A percentile compares a stretch with the other conserved stretches of the same genome.
Conservation (phyloP, 1,140 invertebrate genomes). For the Heliothis virescens region DNA sequence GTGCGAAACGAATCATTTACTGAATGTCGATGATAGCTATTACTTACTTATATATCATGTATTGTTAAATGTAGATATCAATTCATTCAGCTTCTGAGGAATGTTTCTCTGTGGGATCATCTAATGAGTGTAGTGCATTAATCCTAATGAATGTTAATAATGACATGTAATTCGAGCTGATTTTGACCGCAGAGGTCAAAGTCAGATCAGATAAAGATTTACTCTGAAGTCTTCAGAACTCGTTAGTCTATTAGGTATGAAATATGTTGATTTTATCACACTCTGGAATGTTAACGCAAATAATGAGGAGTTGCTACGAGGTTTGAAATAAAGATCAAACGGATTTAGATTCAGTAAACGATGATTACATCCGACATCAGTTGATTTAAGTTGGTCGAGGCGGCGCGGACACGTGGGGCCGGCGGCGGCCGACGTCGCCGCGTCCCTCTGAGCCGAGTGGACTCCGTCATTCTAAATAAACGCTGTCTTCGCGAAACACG, state of each 20-base stretch:
- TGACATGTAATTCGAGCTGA: not conserved
- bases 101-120: constrained; percentile 1
- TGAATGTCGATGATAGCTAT: constrained; percentile 54
- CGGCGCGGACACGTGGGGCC: constrained; percentile 45
- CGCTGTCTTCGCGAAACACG: constrained; percentile 65
- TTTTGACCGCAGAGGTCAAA: not conserved
- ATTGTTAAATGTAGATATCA: not conserved
- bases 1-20: constrained; percentile 66
- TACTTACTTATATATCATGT: constrained; percentile 40
- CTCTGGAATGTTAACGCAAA: constrained; percentile 34
- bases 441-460: constrained; percentile 41
- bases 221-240: not conserved
- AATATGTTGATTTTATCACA: constrained; percentile 8
- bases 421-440: constrained; percentile 3
- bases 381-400: constrained; percentile 62
- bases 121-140: not conserved
- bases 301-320: constrained; percentile 33
- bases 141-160: not conserved
- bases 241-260: not conserved
- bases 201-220: not conserved
- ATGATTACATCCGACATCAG: constrained; percentile 71
- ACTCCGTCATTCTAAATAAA: constrained; percentile 65
- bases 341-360: constrained; percentile 61
- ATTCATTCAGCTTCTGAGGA: constrained; percentile 17
- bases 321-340: constrained; percentile 72